Conservation (phyloP, 2,797 vertebrate species). For the Kryptolebias ocellatus region DNA sequence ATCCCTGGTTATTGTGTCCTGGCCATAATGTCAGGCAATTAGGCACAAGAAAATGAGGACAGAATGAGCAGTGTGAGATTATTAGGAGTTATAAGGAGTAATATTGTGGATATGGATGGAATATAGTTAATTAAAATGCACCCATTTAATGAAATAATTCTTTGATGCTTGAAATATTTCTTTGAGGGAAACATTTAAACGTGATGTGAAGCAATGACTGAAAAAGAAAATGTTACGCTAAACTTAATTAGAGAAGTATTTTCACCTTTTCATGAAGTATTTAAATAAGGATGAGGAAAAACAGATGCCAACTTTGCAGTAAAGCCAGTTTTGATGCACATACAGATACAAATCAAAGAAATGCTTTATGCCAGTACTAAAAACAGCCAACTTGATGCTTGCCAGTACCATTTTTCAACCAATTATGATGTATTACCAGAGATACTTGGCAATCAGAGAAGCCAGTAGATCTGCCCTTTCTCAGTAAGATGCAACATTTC, state of each 20-base stretch:
- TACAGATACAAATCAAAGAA: conserved; percentile 29
- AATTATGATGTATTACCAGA: conserved; percentile 60
- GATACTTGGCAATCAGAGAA: conserved; percentile 51
- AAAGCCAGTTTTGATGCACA: conserved; percentile 11
- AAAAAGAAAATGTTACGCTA: not conserved
- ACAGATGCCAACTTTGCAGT: conserved; percentile 29
- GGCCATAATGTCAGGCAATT: conserved; percentile 64
- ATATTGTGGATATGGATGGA: conserved; percentile 15
- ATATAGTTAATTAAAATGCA: conserved; percentile 1
- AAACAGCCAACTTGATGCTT: conserved; percentile 40
- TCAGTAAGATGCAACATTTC: conserved; percentile 71
- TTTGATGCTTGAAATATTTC: not conserved
- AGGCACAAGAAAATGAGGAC: conserved; percentile 56
- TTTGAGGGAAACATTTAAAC: conserved; percentile 11
- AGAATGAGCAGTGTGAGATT: conserved; percentile 39
- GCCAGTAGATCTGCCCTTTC: conserved; percentile 58
- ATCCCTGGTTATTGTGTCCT: conserved; percentile 58
- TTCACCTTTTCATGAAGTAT: conserved; percentile 20
- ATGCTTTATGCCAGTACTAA: conserved; percentile 54
- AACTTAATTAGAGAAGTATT: not conserved
- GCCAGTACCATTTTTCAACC: conserved; percentile 53
- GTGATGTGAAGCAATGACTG: conserved; percentile 4
- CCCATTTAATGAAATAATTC: conserved; percentile 9
- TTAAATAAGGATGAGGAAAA: conserved; percentile 23
- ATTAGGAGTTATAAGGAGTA: conserved; percentile 55